These are phyloP conservation scores for Scartelaos histophorus DNA, from an alignment of 2,113 vertebrate species.

Conservation along the genomic window DNA sequence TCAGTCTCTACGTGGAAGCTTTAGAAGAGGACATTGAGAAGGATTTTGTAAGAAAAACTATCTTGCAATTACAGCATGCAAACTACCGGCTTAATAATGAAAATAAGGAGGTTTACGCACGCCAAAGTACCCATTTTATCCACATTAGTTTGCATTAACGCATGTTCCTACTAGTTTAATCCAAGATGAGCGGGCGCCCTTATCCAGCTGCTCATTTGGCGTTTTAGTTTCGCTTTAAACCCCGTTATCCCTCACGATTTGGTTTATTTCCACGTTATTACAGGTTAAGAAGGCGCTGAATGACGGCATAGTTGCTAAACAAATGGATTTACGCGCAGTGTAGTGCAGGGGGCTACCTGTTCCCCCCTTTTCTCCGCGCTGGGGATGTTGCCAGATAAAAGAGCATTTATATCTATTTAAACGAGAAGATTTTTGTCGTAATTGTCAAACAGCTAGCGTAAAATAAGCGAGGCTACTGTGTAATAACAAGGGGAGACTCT, in stretches of 20 bases:
- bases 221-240: background rate
- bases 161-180: too few relatives aligned
- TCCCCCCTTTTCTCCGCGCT: background rate
- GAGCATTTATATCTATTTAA: accelerated
- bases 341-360: slow-evolving; percentile 32
- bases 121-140: too few relatives aligned
- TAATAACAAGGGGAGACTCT: slow-evolving; percentile 33
- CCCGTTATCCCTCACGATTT: accelerated
- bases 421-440: too few relatives aligned
- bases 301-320: background rate
- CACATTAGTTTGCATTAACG: too few relatives aligned
- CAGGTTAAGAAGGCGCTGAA: background rate
- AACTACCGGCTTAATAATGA: background rate
- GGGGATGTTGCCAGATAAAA: background rate
- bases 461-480: slow-evolving; percentile 16
- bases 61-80: background rate
- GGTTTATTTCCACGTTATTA: background rate
- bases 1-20: slow-evolving; percentile 4
- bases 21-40: background rate
- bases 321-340: background rate
- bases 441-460: background rate
- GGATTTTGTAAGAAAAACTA: background rate
- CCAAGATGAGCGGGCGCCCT: background rate
- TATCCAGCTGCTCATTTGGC: background rate
- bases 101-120: background rate